These are phyloP conservation scores for Aphelenchoides bicaudatus DNA, from an alignment of 2,888 invertebrate genomes.

Conservation along the genomic window DNA sequence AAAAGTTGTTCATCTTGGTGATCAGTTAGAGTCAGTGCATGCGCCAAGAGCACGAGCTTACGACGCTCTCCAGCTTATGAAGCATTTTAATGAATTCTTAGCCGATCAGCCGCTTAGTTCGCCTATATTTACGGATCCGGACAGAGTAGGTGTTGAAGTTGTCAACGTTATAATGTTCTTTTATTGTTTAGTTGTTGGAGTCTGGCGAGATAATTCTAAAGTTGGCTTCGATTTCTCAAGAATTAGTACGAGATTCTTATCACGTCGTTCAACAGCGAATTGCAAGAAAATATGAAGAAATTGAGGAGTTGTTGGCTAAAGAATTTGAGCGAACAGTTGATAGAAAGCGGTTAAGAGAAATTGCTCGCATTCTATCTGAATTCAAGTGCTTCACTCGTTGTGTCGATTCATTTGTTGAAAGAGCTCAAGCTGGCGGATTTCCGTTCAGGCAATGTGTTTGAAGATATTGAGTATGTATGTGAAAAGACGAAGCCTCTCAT, in stretches of 20 bases:
- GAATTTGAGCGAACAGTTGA: conserved; percentile 87
- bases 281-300: conserved; percentile 57
- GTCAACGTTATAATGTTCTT: too few species aligned
- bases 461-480: conserved; percentile 82
- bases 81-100: conserved; percentile 84
- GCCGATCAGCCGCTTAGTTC: conserved; percentile 76
- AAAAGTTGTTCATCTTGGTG: conserved; percentile 94
- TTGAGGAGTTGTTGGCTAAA: conserved; percentile 73
- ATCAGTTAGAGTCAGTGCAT: conserved; percentile 85
- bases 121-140: conserved; percentile 79
- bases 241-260: conserved; percentile 64
- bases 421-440: conserved; percentile 80
- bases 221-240: conserved; percentile 87
- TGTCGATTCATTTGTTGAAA: conserved; percentile 91
- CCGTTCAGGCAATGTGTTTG: conserved; percentile 82
- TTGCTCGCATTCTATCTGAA: conserved; percentile 84
- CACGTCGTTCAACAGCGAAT: conserved; percentile 55
- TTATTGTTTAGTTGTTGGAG: conserved; percentile 80
- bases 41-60: conserved; percentile 87
- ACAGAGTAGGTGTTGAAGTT: conserved; percentile 66
- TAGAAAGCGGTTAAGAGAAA: conserved; percentile 84
- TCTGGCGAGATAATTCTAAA: conserved; percentile 97
- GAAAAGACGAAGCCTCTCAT: conserved; percentile 74
- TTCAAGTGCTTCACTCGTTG: conserved; percentile 77
- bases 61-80: conserved; percentile 87